Percentiles rank a stretch among this genome's conserved stretches.
Evolutionary conservation across 2,113 vertebrate species (phyloP).

Genomic region (Ailurus styani): DNA sequence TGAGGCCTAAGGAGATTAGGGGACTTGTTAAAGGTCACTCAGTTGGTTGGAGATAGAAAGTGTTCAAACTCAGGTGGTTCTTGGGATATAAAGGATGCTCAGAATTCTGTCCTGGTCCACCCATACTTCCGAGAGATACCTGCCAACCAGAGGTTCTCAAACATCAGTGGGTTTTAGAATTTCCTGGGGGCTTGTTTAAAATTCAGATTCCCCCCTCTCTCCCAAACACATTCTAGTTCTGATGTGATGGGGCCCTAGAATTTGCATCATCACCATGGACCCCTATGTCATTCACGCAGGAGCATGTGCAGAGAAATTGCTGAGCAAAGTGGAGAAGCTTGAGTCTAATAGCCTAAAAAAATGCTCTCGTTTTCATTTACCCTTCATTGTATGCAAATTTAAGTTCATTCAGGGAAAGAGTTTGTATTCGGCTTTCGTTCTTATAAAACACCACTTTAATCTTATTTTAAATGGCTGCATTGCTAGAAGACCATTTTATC

Average conservation of each 20-base stretch:
- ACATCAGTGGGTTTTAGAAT: neutral
- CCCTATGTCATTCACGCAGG: neutral
- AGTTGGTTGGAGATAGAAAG: neutral
- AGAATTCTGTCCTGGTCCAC: neutral
- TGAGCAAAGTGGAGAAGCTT: constrained; percentile 1
- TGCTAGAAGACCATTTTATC: constrained; percentile 42
- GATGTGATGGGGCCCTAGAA: neutral
- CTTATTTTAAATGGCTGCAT: constrained; percentile 35
- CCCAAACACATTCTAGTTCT: neutral
- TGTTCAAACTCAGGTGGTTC: neutral
- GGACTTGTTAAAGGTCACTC: neutral
- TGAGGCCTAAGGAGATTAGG: neutral
- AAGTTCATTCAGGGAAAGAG: constrained; percentile 8
- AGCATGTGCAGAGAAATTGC: neutral
- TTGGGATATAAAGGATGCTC: neutral
- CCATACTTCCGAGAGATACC: neutral
- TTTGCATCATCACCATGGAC: neutral
- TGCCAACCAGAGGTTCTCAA: neutral
- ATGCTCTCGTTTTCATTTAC: constrained; percentile 1
- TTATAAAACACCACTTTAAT: constrained; percentile 53
- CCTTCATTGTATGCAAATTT: constrained; percentile 48
- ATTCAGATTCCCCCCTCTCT: neutral
- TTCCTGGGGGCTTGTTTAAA: neutral
- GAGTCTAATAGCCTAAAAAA: neutral
- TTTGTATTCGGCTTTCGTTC: constrained; percentile 54